Evolutionary conservation across 2,797 vertebrate genomes (phyloP).

Genomic region (Melanotaenia trifasciata): DNA sequence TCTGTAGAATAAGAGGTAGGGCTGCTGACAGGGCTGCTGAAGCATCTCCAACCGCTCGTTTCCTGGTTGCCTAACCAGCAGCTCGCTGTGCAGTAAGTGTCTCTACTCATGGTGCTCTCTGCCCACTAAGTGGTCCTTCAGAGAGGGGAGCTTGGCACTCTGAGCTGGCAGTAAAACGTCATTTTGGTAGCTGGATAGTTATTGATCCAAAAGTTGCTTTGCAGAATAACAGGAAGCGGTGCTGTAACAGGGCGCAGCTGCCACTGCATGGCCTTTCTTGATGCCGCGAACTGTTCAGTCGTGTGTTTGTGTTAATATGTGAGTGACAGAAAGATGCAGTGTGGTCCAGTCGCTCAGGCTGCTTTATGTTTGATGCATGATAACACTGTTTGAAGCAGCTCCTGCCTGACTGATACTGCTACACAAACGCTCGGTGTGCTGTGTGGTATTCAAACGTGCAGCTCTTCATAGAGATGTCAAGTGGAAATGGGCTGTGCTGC

Average conservation of each 20-base stretch:
- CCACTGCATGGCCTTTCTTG: conserved; percentile 11
- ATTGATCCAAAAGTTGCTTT: conserved; percentile 66
- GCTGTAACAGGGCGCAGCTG: conserved; percentile 17
- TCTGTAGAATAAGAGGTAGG: conserved; percentile 21
- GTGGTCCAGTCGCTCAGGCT: neutral
- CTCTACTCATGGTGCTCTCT: conserved; percentile 43
- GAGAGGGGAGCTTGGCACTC: conserved; percentile 41
- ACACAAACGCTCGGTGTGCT: conserved; percentile 3
- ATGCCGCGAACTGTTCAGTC: conserved; percentile 5
- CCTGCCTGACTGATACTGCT: conserved; percentile 45
- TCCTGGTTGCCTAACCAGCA: conserved; percentile 54
- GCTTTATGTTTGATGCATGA: conserved; percentile 38
- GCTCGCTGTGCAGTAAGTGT: conserved; percentile 50
- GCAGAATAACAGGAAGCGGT: conserved; percentile 37
- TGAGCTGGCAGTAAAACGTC: conserved; percentile 55
- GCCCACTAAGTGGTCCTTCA: conserved; percentile 58
- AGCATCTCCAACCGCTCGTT: conserved; percentile 54
- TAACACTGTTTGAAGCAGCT: conserved; percentile 44
- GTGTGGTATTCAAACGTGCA: conserved; percentile 55
- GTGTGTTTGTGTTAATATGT: neutral
- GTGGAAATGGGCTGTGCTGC: conserved; percentile 38
- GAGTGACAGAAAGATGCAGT: conserved; percentile 23
- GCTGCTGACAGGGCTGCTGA: conserved; percentile 32
- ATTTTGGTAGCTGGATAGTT: conserved; percentile 64
- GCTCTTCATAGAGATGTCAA: conserved; percentile 64